Evolutionary conservation across 2,113 vertebrate species (phyloP).

Genomic region (Bettongia penicillata): DNA sequence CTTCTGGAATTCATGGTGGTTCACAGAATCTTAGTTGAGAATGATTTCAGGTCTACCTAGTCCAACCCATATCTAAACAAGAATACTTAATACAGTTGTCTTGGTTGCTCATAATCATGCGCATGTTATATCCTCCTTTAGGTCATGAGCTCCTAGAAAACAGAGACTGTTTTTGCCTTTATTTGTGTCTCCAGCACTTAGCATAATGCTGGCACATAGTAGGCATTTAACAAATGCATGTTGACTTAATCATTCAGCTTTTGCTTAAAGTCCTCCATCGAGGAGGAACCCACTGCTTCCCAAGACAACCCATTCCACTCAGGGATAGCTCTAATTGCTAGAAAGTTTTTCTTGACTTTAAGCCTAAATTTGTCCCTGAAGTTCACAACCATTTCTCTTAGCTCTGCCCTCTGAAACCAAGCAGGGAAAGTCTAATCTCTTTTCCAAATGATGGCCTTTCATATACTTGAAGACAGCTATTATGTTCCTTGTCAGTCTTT

Average conservation of each 20-base stretch:
- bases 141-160: neutral
- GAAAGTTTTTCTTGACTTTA: too few species aligned
- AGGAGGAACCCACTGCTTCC: neutral
- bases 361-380: neutral
- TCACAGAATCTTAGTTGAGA: neutral
- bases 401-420: neutral
- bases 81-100: neutral
- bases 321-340: too few species aligned
- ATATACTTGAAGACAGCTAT: neutral
- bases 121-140: neutral
- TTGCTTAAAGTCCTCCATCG: neutral
- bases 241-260: neutral
- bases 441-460: neutral
- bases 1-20: neutral
- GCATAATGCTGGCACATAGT: neutral
- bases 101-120: neutral
- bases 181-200: neutral
- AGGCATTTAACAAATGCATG: neutral
- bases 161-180: neutral
- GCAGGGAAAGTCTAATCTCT: neutral
- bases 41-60: neutral
- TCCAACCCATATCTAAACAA: neutral
- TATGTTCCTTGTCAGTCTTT: neutral
- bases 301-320: neutral
- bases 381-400: neutral